Evolutionary conservation across 1,140 invertebrate species (phyloP), one percentile per base, ranked within the genome.

Genomic region (Mercenaria mercenaria): DNA sequence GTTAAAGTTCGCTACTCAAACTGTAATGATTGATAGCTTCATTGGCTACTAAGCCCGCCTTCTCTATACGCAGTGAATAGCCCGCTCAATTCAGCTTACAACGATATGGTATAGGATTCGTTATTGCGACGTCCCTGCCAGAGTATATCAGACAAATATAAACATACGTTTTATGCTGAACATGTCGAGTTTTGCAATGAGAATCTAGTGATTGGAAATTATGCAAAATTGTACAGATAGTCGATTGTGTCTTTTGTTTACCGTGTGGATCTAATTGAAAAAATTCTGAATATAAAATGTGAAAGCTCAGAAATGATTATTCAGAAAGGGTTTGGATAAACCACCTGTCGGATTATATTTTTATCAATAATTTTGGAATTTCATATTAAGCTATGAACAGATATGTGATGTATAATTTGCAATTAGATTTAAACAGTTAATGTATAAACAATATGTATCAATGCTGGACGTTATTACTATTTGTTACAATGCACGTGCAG

Each of bases 361-460:
- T 59, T 56, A 34, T 34, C 15, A 52, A 11, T 79, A 56, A 52
- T 52, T 26, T 56, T 79, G 76, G 76, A 37, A 32, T 15, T 20
- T 37, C 34, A 39, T 72, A 39, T 18, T 3, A 72, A 37, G 67
- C 67, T 79, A 79, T 79, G 76, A 79, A 52, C 50, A 39, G 47
- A 13, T 20, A 37, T 79, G 43, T 79, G 76, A 50, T 4, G n/a
- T 56, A 79, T 32, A 59, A 29, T 79, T 79, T 79, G 76, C 50
- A 79, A 79, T 79, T 79, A 56, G 76, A 34, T 37, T 52, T 32
- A 56, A 79, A 79, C 76, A 79, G 61, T 69, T 83, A 67, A 69
- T 83, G 83, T 74, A 72, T 72, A 8, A 50, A 74, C 64, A 85
- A 85, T 74, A 85, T 85, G 83, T 56, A 74, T 72, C 64, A 47